A percentile compares a stretch with the other conserved stretches of the same genome.
phyloP scores from a whole-genome alignment of 2,888 invertebrate species.

The Brenthis hecate region DNA sequence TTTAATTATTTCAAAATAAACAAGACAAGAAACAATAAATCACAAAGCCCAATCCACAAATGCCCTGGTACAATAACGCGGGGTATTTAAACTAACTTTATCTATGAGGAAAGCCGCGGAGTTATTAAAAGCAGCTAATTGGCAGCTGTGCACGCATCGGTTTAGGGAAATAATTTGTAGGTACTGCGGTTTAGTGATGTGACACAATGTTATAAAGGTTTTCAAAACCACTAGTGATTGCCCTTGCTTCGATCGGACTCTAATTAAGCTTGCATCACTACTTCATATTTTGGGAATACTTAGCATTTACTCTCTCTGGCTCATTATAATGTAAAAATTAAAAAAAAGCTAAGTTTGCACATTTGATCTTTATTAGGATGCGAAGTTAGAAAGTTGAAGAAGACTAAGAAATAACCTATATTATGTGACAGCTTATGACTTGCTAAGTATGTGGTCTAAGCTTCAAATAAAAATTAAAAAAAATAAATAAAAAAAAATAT shows the following conservation, averaged over 20 bases:
- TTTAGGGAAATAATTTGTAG: constrained; percentile 16
- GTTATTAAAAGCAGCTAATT: constrained; percentile 61
- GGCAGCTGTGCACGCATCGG: constrained; percentile 40
- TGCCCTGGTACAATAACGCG: constrained; percentile 6
- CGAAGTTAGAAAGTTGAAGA: too few relatives aligned
- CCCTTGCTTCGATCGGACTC: not conserved
- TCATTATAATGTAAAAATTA: too few relatives aligned
- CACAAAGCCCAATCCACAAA: constrained; percentile 16
- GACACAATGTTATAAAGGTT: not conserved
- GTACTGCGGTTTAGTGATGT: constrained; percentile 16
- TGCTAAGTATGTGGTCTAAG: too few relatives aligned
- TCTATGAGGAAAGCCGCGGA: constrained; percentile 74
- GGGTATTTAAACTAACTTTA: constrained; percentile 62
- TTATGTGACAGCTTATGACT: too few relatives aligned
- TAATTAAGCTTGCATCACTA: too few relatives aligned
- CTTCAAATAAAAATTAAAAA: not conserved
- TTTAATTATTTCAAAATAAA: too few relatives aligned
- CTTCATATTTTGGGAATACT: too few relatives aligned
- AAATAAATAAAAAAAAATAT: too few relatives aligned
- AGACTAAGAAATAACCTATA: too few relatives aligned
- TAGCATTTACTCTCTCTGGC: too few relatives aligned
- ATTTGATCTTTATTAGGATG: too few relatives aligned
- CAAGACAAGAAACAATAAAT: not conserved
- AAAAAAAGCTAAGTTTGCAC: too few relatives aligned
- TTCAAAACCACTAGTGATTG: not conserved